A percentile compares a stretch with the other conserved stretches of the same genome.
phyloP scores from a whole-genome alignment of 2,797 vertebrate genomes.

The Manis pentadactyla region DNA sequence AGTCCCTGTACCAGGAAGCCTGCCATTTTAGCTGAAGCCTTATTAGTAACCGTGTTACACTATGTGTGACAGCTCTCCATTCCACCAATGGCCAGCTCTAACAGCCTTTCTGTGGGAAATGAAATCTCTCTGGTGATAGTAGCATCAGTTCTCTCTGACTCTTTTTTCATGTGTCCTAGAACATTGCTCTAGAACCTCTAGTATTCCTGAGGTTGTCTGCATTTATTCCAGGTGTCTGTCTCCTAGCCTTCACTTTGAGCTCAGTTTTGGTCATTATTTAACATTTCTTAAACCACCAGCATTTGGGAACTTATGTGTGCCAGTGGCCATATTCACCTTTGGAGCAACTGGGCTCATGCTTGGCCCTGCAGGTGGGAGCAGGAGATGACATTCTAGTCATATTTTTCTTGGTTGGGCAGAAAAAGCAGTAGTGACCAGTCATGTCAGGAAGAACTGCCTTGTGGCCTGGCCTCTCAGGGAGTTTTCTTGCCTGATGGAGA shows the following conservation, averaged over 20 bases:
- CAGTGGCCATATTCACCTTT: neutral
- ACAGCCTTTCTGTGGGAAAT: neutral
- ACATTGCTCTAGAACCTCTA: neutral
- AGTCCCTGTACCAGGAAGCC: neutral
- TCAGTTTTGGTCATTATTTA: neutral
- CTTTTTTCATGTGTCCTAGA: neutral
- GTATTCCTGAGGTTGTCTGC: neutral
- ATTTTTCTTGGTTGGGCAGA: slow-evolving; percentile 8
- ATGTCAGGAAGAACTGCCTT: neutral
- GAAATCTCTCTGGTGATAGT: neutral
- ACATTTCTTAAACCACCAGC: neutral
- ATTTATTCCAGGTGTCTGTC: neutral
- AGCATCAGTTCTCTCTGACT: neutral
- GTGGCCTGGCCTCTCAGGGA: neutral
- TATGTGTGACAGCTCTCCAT: neutral
- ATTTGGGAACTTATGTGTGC: neutral
- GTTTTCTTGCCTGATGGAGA: neutral
- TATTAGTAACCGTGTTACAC: neutral
- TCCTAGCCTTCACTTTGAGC: neutral
- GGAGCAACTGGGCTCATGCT: neutral
- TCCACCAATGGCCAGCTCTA: neutral
- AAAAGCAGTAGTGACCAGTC: neutral
- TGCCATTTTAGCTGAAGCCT: neutral
- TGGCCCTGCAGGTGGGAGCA: neutral
- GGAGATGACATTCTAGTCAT: neutral